Evolutionary conservation across 1,140 invertebrate genomes (phyloP).

Genomic region (Plutomurus gul): DNA sequence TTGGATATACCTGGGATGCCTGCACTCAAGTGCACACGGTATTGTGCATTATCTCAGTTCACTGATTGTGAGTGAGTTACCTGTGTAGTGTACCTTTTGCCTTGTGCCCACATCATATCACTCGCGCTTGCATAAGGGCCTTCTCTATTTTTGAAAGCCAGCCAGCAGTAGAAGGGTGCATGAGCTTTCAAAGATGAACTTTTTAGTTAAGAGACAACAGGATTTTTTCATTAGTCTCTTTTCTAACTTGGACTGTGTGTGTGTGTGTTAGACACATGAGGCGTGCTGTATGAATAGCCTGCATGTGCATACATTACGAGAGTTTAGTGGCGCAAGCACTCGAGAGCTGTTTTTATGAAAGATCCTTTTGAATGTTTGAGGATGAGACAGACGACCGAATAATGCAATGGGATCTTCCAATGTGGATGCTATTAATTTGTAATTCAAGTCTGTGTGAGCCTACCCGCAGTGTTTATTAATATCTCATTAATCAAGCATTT

Average conservation of each 20-base stretch:
- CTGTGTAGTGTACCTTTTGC: too few species aligned
- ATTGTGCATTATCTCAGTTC: too few species aligned
- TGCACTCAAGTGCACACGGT: too few species aligned
- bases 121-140: too few species aligned
- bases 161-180: too few species aligned
- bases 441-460: conserved; percentile 43
- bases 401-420: conserved; percentile 16
- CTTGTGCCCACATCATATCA: too few species aligned
- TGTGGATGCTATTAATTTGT: conserved; percentile 45
- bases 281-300: neutral
- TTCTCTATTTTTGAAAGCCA: too few species aligned
- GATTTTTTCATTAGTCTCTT: neutral
- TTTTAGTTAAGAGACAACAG: neutral
- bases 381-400: conserved; percentile 27
- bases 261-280: too few species aligned
- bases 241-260: neutral
- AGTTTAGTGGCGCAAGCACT: neutral
- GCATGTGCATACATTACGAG: neutral
- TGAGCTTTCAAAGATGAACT: too few species aligned
- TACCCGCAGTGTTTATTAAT: conserved; percentile 51
- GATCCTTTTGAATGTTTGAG: conserved; percentile 7
- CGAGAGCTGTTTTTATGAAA: neutral
- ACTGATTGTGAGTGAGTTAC: too few species aligned
- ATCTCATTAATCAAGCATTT: conserved; percentile 53
- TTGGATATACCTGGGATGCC: conserved; percentile 2